A percentile compares a stretch with the other conserved stretches of the same genome.
phyloP scores from a whole-genome alignment of 2,888 invertebrate genomes.

The Lobophora halterata region DNA sequence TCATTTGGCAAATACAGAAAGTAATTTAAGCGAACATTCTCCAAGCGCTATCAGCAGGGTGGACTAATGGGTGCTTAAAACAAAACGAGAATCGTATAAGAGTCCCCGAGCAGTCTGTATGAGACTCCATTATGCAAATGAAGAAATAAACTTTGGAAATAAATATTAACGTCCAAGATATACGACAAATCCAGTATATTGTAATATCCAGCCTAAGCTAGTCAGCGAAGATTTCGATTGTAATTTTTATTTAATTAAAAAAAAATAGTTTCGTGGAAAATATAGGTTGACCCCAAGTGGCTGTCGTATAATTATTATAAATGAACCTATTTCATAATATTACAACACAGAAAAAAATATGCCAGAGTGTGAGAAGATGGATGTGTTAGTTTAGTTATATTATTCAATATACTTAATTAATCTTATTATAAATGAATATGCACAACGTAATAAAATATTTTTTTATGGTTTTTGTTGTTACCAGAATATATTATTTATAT shows the following conservation, averaged over 20 bases:
- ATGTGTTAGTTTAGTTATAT: no score
- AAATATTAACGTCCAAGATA: conserved; percentile 55
- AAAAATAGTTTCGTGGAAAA: no score
- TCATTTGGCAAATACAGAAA: conserved; percentile 15
- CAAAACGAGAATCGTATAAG: conserved; percentile 27
- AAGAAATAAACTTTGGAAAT: conserved; percentile 71
- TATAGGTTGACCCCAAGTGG: background rate
- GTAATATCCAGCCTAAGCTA: conserved; percentile 31
- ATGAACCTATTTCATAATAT: no score
- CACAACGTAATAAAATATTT: no score
- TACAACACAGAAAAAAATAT: no score
- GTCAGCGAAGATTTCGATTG: conserved; percentile 25
- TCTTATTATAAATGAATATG: no score
- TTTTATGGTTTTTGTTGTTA: no score
- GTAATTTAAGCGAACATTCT: conserved; percentile 11
- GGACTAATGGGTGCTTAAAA: conserved; percentile 32
- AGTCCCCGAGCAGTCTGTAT: conserved; percentile 70
- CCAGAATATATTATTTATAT: no score
- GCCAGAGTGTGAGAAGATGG: no score
- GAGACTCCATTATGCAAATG: conserved; percentile 68
- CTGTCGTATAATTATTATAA: no score
- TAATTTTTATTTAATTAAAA: no score
- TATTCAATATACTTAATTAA: no score
- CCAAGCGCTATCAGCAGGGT: conserved; percentile 24
- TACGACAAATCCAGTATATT: conserved; percentile 53